These are phyloP conservation scores for Erythrocebus patas DNA, from an alignment of 2,113 vertebrate genomes.

Conservation along the genomic window DNA sequence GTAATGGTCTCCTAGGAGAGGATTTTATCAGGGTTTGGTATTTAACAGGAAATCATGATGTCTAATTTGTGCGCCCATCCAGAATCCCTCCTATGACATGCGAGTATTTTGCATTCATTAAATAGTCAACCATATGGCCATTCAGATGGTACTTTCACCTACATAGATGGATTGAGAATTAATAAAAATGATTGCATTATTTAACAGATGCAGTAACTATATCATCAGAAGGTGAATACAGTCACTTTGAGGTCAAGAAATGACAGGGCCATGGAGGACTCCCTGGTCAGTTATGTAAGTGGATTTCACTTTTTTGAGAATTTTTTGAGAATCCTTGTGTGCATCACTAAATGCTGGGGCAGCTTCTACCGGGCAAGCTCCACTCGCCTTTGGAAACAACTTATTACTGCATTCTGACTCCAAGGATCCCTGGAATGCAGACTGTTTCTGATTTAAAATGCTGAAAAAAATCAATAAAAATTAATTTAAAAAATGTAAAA, in stretches of 20 bases:
- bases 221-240: neutral
- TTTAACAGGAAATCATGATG: slow-evolving; percentile 72
- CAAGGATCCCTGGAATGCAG: neutral
- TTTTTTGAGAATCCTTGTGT: accelerated
- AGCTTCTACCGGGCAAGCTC: accelerated
- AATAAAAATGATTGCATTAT: slow-evolving; percentile 57
- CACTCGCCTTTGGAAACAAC: accelerated
- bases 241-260: neutral
- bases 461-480: neutral
- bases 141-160: slow-evolving; percentile 44
- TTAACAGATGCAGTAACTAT: neutral
- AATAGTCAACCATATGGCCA: slow-evolving; percentile 62
- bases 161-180: slow-evolving; percentile 62
- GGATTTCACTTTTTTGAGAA: neutral
- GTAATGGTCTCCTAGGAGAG: slow-evolving; percentile 66
- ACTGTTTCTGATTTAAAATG: neutral
- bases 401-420: accelerated
- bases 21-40: slow-evolving; percentile 59
- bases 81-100: slow-evolving; percentile 42
- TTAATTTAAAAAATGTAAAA: neutral
- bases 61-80: slow-evolving; percentile 64
- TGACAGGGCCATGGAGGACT: no score
- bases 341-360: accelerated
- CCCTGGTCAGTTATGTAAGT: accelerated
- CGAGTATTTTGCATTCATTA: slow-evolving; percentile 55